Conservation (phyloP, 1,140 invertebrate genomes). For the Leptopilina clavipes region DNA sequence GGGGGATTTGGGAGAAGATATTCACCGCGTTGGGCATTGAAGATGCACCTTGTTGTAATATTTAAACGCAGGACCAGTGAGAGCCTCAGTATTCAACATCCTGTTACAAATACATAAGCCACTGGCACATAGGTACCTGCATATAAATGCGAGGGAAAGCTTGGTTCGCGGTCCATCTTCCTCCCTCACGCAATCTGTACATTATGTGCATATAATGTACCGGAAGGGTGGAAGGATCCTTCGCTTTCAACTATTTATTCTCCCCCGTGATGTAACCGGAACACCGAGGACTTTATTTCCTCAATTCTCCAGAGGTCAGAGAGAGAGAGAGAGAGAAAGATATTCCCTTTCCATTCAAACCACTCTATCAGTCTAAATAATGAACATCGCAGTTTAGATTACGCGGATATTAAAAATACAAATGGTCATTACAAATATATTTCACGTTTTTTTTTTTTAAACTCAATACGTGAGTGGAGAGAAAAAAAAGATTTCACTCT, state of each 20-base stretch:
- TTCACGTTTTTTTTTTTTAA: no score
- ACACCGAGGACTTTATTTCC: conserved; percentile 35
- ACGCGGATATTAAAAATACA: neutral
- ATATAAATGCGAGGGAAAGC: conserved; percentile 34
- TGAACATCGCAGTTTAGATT: neutral
- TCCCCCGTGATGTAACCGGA: conserved; percentile 35
- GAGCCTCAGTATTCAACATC: conserved; percentile 21
- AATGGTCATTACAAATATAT: neutral
- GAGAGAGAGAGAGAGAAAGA: neutral
- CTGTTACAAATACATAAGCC: conserved; percentile 36
- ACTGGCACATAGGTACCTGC: conserved; percentile 20
- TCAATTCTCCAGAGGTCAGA: conserved; percentile 14
- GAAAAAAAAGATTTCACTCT: conserved; percentile 2
- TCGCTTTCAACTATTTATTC: conserved; percentile 38
- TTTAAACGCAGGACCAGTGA: conserved; percentile 17
- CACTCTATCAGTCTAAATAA: neutral
- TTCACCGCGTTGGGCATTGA: conserved; percentile 31
- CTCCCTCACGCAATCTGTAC: conserved; percentile 35
- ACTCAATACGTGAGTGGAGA: neutral
- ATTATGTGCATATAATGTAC: conserved; percentile 32
- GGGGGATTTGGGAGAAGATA: conserved; percentile 34
- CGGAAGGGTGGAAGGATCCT: conserved; percentile 31
- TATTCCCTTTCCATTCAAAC: neutral
- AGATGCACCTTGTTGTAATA: conserved; percentile 29
- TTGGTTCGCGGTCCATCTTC: conserved; percentile 28